phyloP scores from a whole-genome alignment of 2,797 vertebrate genomes.

The Cheirogaleus major region DNA sequence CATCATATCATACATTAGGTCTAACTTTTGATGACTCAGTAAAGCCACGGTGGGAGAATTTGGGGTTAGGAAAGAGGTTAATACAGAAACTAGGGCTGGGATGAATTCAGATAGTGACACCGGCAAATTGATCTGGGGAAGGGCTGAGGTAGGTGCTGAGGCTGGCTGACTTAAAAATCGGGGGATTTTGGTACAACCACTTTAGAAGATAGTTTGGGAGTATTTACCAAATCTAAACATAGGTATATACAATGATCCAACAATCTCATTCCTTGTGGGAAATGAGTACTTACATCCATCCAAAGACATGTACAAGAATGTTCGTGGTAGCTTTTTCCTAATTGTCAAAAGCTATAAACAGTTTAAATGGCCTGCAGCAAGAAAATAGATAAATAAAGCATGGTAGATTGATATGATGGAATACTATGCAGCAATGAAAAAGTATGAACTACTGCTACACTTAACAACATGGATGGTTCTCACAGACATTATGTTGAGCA shows the following conservation, averaged over 20 bases:
- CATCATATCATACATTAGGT: background rate
- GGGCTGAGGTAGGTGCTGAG: background rate
- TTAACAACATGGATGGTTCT: background rate
- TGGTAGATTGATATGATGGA: background rate
- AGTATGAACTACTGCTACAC: background rate
- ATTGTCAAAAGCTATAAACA: background rate
- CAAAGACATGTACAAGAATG: background rate
- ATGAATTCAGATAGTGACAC: background rate
- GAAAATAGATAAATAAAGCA: background rate
- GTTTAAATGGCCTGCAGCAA: background rate
- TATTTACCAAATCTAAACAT: background rate
- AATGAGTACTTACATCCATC: background rate
- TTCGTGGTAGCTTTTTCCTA: background rate
- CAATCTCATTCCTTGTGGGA: background rate
- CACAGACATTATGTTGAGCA: background rate
- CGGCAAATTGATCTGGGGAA: background rate
- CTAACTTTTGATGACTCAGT: background rate
- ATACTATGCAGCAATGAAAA: background rate
- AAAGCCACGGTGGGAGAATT: background rate
- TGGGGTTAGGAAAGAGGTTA: background rate
- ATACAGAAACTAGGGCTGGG: background rate
- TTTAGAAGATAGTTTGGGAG: background rate
- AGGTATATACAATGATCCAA: background rate
- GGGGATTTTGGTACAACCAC: background rate
- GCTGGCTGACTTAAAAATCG: background rate